Conservation (phyloP, 2,113 vertebrate genomes). For the Callipepla californica region DNA sequence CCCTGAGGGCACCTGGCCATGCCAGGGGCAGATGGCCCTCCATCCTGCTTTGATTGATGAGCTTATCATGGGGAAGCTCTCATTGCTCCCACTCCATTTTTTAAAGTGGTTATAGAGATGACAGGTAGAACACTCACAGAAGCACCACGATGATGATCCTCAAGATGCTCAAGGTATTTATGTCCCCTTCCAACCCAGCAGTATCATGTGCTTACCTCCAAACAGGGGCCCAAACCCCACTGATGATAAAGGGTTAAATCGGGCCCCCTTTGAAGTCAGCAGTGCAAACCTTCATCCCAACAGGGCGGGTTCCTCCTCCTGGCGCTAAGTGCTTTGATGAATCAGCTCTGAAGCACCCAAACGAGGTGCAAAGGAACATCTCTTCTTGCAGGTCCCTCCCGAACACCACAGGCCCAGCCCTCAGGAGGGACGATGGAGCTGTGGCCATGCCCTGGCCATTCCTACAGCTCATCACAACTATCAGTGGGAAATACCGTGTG, state of each 20-base stretch:
- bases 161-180: neutral
- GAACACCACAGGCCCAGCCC: neutral
- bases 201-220: neutral
- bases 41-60: neutral
- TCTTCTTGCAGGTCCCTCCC: neutral
- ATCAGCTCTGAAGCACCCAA: neutral
- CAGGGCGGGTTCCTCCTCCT: neutral
- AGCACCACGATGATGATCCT: neutral
- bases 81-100: neutral
- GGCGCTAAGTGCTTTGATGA: neutral
- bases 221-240: neutral
- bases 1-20: neutral
- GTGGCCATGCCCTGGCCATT: neutral
- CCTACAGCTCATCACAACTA: neutral
- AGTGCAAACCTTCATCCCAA: neutral
- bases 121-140: neutral
- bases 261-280: conserved; percentile 7
- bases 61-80: neutral
- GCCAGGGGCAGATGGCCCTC: conserved; percentile 4
- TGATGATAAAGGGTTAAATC: conserved; percentile 20
- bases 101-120: neutral
- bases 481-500: neutral
- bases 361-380: conserved; percentile 17
- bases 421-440: neutral
- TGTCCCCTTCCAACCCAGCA: neutral